Percentiles rank a stretch among this genome's conserved stretches.
Evolutionary conservation across 2,113 vertebrate species (phyloP).

Genomic region (Carettochelys insculpta): DNA sequence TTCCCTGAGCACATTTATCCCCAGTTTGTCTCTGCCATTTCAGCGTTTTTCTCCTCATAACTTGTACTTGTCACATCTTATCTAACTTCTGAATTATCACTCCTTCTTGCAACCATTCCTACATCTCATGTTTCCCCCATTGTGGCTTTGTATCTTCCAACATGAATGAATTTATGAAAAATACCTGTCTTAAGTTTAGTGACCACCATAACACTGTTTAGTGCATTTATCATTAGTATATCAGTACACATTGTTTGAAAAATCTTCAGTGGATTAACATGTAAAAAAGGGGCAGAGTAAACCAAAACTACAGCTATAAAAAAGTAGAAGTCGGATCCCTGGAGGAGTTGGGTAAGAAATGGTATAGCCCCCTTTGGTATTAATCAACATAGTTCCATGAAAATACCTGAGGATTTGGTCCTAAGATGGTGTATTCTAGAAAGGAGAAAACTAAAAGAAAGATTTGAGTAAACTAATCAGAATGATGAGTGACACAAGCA

Average conservation of each 20-base stretch:
- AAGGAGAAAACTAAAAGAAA: not conserved
- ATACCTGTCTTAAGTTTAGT: not conserved
- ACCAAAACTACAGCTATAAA: not conserved
- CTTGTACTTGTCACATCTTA: not conserved
- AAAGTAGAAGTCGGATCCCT: accelerated
- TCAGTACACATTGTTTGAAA: not conserved
- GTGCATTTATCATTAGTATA: not conserved
- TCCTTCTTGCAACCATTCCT: not conserved
- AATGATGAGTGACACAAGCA: not conserved
- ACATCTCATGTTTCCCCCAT: not conserved
- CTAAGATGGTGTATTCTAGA: too few relatives aligned
- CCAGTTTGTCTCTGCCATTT: not conserved
- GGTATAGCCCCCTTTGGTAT: too few relatives aligned
- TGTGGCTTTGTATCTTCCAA: not conserved
- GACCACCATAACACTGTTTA: not conserved
- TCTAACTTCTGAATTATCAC: not conserved
- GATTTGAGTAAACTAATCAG: not conserved
- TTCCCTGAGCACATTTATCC: not conserved
- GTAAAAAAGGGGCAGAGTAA: not conserved
- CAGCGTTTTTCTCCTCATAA: not conserved
- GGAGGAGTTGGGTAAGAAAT: too few relatives aligned
- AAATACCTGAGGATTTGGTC: not conserved
- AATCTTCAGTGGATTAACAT: not conserved
- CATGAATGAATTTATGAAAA: not conserved
- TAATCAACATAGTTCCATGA: too few relatives aligned